phyloP scores from a whole-genome alignment of 53 echinoderm and acorn worm genomes.

The Temnopleurus reevesii region DNA sequence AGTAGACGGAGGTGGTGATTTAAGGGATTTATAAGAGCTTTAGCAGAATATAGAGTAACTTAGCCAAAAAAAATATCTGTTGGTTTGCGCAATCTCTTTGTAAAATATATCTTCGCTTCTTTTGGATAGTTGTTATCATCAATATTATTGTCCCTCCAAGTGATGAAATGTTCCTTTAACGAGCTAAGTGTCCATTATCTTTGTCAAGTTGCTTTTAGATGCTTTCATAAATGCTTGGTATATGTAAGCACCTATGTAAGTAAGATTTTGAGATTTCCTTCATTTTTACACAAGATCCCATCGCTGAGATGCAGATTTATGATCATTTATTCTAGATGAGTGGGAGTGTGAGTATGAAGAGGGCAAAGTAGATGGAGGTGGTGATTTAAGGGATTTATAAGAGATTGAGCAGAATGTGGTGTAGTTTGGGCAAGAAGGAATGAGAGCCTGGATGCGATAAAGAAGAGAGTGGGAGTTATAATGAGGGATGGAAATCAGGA shows the following conservation, averaged over 20 bases:
- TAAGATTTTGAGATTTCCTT: not conserved
- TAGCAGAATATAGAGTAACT: no score
- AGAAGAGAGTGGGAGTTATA: not conserved
- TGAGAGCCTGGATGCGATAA: not conserved
- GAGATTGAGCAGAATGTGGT: not conserved
- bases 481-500: not conserved
- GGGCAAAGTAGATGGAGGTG: not conserved
- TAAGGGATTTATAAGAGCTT: no score
- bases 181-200: not conserved
- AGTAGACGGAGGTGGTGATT: no score
- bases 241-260: not conserved
- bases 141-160: not conserved
- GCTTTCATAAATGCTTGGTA: not conserved
- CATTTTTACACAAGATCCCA: not conserved
- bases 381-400: not conserved
- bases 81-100: no score
- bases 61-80: no score
- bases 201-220: not conserved
- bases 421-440: no score
- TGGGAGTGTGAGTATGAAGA: not conserved
- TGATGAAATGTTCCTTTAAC: not conserved
- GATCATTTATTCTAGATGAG: not conserved
- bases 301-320: conserved; percentile 14
- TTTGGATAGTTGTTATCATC: no score
- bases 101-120: no score